A percentile compares a stretch with the other conserved stretches of the same genome.
Conservation (phyloP, 2,797 vertebrate species). For the Buphagus erythrorhynchus region DNA sequence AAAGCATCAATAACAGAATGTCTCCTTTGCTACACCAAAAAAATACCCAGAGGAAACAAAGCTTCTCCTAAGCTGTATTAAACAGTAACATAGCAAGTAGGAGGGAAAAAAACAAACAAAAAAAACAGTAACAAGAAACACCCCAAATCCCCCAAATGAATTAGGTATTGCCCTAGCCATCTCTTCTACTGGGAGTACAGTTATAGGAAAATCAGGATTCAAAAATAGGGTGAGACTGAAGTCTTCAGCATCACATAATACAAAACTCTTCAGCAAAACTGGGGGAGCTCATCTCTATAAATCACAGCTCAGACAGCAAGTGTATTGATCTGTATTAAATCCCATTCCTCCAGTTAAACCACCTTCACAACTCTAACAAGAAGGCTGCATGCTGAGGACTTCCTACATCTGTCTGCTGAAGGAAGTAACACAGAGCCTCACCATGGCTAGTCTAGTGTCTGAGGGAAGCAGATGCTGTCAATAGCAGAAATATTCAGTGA, state of each 20-base stretch:
- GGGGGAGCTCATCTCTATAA: neutral
- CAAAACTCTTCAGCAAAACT: neutral
- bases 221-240: neutral
- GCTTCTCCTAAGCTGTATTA: neutral
- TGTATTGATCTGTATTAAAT: neutral
- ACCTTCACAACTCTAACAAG: neutral
- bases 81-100: neutral
- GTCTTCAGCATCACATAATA: neutral
- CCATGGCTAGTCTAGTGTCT: neutral
- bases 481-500: neutral
- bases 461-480: neutral
- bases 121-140: neutral
- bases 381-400: neutral
- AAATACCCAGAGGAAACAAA: neutral
- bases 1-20: neutral
- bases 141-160: neutral
- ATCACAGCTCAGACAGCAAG: neutral
- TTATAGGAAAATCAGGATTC: neutral
- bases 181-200: neutral
- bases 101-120: neutral
- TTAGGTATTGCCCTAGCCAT: neutral
- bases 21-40: neutral
- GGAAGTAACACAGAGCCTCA: neutral
- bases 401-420: neutral
- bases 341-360: neutral